These are phyloP conservation scores for Sturnus vulgaris DNA, from an alignment of 2,113 vertebrate species.

Conservation along the genomic window DNA sequence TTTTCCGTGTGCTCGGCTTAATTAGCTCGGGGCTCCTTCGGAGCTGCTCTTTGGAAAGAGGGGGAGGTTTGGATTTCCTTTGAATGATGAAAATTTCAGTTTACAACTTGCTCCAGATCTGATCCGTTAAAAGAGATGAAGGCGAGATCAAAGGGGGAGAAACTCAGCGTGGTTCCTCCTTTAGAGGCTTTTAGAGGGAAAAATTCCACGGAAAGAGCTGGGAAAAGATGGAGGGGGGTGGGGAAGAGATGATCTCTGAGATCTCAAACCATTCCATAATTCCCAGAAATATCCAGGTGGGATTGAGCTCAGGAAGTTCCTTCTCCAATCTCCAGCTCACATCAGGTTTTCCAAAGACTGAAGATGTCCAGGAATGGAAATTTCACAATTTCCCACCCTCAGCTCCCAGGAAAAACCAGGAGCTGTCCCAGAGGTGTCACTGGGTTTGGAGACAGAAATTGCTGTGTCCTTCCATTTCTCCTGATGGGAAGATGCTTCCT, in stretches of 20 bases:
- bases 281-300: not conserved
- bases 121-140: not conserved
- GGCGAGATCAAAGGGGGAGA: not conserved
- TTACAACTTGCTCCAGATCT: not conserved
- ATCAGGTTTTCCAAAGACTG: not conserved
- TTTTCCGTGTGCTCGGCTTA: not conserved
- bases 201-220: not conserved
- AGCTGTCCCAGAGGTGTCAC: not conserved
- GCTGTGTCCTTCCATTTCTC: not conserved
- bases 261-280: not conserved
- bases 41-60: not conserved
- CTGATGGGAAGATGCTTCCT: not conserved
- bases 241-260: accelerated
- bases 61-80: not conserved
- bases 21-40: constrained; percentile 21
- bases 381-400: not conserved
- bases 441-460: not conserved
- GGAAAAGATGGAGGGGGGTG: accelerated
- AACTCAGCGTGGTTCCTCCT: not conserved
- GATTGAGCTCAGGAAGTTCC: not conserved
- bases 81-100: not conserved
- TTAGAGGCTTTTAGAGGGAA: not conserved
- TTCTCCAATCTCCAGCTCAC: not conserved
- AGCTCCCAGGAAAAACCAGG: not conserved
- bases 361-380: not conserved